Evolutionary conservation across 2,113 vertebrate species (phyloP), one percentile per base, ranked within the genome.

Genomic region (Solea senegalensis): DNA sequence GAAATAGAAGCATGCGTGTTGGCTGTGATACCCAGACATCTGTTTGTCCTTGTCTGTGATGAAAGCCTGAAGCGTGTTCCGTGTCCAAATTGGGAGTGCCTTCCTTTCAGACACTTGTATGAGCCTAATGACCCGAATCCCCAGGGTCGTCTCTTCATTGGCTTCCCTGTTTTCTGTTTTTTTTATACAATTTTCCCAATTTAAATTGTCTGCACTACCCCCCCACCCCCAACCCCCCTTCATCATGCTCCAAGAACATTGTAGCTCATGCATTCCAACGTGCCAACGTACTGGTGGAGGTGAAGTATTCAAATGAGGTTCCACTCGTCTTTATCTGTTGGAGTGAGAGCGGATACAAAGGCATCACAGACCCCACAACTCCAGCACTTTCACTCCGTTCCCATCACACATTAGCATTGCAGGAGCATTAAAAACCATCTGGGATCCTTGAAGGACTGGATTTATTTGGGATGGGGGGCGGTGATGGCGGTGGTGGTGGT

Each of bases 11-110:
- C 62, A 48, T 85, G 82, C 73, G 64, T 90, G 85, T 90, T 93
- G 93, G 90, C 91, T 85, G 69, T 80, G 86, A 80, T 82, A 79
- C 74, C 46, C 54, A 70, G 85, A 92, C 90, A 93, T 94, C 92
- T 93, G 93, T 90, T 92, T 91, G 78, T 83, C 78, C 90, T 89
- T 86, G 87, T 93, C 78, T 78, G 81, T 54, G 78, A 81, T 86
- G 68, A 89, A 89, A 86, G 82, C 77, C 72, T 48, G 52, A 86
- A 85, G 77, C 74, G 82, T 88, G 86, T 90, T 84, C 77, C 56
- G 12, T 84, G 87, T 89, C 86, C 79, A 87, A 85, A 83, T 76
- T 82, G 87, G 77, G 69, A 89, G 78, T 86, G 75, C 74, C 80
- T 81, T 89, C 70, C 80, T 78, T 85, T 90, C 78, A 88, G 51